These are phyloP conservation scores for Microctonus hyperodae DNA, from an alignment of 2,888 invertebrate genomes.

Conservation along the genomic window DNA sequence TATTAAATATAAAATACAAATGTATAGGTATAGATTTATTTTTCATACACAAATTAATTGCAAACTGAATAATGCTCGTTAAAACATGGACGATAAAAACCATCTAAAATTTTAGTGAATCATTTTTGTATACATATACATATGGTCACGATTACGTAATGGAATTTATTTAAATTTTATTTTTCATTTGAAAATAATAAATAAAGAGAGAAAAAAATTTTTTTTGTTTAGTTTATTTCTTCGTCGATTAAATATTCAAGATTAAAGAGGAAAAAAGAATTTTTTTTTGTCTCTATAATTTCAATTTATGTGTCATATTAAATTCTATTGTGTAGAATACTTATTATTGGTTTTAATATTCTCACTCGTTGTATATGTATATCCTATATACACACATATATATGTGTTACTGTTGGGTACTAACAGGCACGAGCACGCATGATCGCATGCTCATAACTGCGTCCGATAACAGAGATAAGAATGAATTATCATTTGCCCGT, in stretches of 20 bases:
- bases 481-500: conserved; percentile 38
- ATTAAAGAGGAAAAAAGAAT: background rate
- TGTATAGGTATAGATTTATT: too few species aligned
- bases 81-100: conserved; percentile 15
- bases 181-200: background rate
- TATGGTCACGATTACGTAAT: background rate
- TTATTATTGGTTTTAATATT: conserved; percentile 14
- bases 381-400: too few species aligned
- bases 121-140: background rate
- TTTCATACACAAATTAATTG: conserved; percentile 8
- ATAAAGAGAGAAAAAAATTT: background rate
- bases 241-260: background rate
- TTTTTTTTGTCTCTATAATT: background rate
- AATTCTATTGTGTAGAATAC: background rate
- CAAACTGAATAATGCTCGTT: conserved; percentile 23
- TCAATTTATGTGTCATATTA: background rate
- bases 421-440: conserved; percentile 15
- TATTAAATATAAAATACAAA: too few species aligned
- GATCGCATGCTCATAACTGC: conserved; percentile 28
- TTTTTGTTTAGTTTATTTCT: background rate
- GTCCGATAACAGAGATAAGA: conserved; percentile 39
- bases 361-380: background rate
- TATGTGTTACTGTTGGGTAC: conserved; percentile 28
- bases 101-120: conserved; percentile 16
- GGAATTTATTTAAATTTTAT: background rate